Percentiles rank a stretch among this genome's conserved stretches.
Evolutionary conservation across 2,113 vertebrate species (phyloP).

Genomic region (Pimephales promelas): DNA sequence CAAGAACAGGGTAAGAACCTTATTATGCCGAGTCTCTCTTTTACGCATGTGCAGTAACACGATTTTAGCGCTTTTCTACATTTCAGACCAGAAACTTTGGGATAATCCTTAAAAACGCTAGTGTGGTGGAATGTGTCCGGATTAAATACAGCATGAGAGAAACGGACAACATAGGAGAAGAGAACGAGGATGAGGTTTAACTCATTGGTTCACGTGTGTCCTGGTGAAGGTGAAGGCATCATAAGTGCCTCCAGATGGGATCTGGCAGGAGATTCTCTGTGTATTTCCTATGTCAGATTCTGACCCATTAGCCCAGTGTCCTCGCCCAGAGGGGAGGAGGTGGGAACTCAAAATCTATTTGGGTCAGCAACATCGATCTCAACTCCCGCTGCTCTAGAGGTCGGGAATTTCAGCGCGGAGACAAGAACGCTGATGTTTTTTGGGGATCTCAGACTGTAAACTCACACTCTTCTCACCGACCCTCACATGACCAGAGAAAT

Average conservation of each 20-base stretch:
- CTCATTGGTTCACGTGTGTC: too few relatives aligned
- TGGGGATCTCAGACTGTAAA: background rate
- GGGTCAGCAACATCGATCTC: slow-evolving; percentile 67
- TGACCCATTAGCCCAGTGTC: slow-evolving; percentile 62
- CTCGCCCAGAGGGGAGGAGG: slow-evolving; percentile 44
- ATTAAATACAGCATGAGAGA: too few relatives aligned
- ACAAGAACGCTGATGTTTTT: background rate
- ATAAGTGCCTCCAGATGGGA: background rate
- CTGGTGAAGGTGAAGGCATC: background rate
- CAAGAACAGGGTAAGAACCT: too few relatives aligned
- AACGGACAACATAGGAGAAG: too few relatives aligned
- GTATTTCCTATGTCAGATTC: slow-evolving; percentile 26
- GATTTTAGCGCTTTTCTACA: too few relatives aligned
- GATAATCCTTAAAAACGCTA: too few relatives aligned
- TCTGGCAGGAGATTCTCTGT: background rate
- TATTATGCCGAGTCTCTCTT: too few relatives aligned
- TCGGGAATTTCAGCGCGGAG: slow-evolving; percentile 20
- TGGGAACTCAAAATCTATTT: slow-evolving; percentile 58
- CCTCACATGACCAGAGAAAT: background rate
- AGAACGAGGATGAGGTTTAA: too few relatives aligned
- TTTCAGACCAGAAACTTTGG: too few relatives aligned
- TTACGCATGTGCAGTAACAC: too few relatives aligned
- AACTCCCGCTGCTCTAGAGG: slow-evolving; percentile 55
- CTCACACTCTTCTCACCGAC: background rate
- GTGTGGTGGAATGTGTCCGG: too few relatives aligned